Percentiles rank a stretch among this genome's conserved stretches.
Evolutionary conservation across 2,797 vertebrate genomes (phyloP).

Genomic region (Apogon talboti): DNA sequence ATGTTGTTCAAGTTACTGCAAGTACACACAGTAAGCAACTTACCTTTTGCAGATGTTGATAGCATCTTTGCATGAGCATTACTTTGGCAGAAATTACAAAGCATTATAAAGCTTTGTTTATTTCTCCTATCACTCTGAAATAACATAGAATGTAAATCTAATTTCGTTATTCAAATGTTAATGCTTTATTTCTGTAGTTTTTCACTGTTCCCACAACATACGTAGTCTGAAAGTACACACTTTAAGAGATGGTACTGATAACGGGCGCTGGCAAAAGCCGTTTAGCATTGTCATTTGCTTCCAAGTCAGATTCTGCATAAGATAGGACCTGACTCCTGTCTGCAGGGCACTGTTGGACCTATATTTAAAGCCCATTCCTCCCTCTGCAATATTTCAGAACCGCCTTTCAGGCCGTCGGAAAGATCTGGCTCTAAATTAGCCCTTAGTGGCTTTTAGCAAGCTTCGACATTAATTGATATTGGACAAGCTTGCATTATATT

Average conservation of each 20-base stretch:
- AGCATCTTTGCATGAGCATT: background rate
- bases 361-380: background rate
- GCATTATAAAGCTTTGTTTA: constrained; percentile 3
- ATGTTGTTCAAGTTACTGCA: background rate
- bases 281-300: too few relatives aligned
- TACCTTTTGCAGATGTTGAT: background rate
- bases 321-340: background rate
- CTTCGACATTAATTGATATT: too few relatives aligned
- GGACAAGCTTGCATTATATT: too few relatives aligned
- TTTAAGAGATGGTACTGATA: too few relatives aligned
- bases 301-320: too few relatives aligned
- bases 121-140: background rate
- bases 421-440: too few relatives aligned
- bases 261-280: too few relatives aligned
- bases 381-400: background rate
- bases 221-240: background rate
- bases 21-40: background rate
- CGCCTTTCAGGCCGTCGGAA: too few relatives aligned
- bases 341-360: background rate
- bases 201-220: too few relatives aligned
- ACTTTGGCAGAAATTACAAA: background rate
- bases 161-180: background rate
- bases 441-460: too few relatives aligned
- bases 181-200: background rate
- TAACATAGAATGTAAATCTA: constrained; percentile 1